Conservation (phyloP, 2,888 invertebrate species). For the Drosophila prostipennis region DNA sequence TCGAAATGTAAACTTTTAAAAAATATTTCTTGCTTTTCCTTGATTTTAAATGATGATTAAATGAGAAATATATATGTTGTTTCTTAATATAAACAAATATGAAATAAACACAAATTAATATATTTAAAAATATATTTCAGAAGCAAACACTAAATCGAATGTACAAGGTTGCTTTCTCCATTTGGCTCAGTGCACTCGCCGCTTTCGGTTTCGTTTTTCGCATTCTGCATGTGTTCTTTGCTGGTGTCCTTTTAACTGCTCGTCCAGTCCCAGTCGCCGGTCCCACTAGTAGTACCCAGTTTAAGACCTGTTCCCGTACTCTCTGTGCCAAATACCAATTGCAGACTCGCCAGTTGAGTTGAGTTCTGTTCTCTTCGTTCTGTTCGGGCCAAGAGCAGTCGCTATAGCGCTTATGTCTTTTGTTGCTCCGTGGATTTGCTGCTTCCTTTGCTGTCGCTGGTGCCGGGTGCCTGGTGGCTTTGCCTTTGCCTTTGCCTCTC, state of each 20-base stretch:
- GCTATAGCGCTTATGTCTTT: constrained; percentile 75
- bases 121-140: too few species aligned
- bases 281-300: neutral
- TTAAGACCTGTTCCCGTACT: neutral
- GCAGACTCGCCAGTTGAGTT: constrained; percentile 20
- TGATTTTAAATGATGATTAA: too few species aligned
- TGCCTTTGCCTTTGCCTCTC: constrained; percentile 44
- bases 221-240: constrained; percentile 60
- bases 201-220: constrained; percentile 72
- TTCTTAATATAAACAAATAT: too few species aligned
- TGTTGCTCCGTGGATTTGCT: constrained; percentile 78
- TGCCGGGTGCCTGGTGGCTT: constrained; percentile 16
- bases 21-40: too few species aligned
- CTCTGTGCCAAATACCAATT: constrained; percentile 17
- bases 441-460: constrained; percentile 60
- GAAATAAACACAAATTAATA: too few species aligned
- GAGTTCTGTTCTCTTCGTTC: constrained; percentile 16
- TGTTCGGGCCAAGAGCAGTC: constrained; percentile 34
- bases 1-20: too few species aligned
- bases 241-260: constrained; percentile 75
- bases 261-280: constrained; percentile 23
- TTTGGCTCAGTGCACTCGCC: constrained; percentile 13
- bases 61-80: too few species aligned
- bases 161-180: too few species aligned
- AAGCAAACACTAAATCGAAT: too few species aligned